These are phyloP conservation scores for Euspilapteryx auroguttella DNA, from an alignment of 2,888 invertebrate species.

Conservation along the genomic window DNA sequence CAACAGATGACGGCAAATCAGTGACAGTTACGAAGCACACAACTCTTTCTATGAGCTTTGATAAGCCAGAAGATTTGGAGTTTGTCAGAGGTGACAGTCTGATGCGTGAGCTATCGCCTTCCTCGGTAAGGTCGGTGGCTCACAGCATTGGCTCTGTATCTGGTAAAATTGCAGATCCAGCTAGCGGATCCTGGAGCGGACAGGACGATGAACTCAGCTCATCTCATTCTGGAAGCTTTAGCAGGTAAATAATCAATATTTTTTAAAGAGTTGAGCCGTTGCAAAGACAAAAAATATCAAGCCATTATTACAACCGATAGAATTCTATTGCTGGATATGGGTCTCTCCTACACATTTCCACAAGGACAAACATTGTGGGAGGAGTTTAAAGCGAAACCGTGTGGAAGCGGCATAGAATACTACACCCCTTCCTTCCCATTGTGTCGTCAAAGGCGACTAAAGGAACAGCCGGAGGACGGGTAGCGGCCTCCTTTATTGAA, in stretches of 20 bases:
- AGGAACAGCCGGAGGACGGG: no score
- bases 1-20: conserved; percentile 43
- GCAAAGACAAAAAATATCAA: not conserved
- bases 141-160: conserved; percentile 45
- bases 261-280: not conserved
- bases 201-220: conserved; percentile 56
- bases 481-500: no score
- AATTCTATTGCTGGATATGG: no score
- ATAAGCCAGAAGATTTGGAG: conserved; percentile 45
- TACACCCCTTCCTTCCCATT: no score
- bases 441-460: no score
- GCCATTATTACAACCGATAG: not conserved
- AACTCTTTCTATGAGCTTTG: conserved; percentile 29
- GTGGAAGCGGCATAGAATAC: no score
- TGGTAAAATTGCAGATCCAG: conserved; percentile 59
- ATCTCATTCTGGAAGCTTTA: conserved; percentile 54
- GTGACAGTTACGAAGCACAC: conserved; percentile 38
- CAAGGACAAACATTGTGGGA: no score
- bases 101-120: conserved; percentile 51
- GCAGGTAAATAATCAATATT: conserved; percentile 20
- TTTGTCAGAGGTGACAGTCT: conserved; percentile 40
- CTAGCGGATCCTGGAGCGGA: conserved; percentile 57
- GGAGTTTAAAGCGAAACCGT: no score
- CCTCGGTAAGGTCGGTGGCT: conserved; percentile 51
- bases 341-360: no score